These are phyloP conservation scores for Cryptophagus acutangulus DNA, from an alignment of 2,888 invertebrate genomes.

Conservation along the genomic window DNA sequence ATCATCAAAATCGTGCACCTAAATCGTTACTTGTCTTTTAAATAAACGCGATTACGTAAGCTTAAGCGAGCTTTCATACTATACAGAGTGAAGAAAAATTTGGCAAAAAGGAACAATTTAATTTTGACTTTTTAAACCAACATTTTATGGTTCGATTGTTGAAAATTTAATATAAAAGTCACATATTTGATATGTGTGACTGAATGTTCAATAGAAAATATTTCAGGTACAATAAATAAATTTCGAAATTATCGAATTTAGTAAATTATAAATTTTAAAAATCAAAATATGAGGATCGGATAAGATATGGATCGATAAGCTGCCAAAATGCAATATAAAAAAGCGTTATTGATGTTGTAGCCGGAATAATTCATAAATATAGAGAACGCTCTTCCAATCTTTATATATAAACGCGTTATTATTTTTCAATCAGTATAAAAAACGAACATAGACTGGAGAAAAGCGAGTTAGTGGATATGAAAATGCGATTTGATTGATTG, in stretches of 20 bases:
- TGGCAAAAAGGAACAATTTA: slow-evolving; percentile 13
- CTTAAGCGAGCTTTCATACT: slow-evolving; percentile 6
- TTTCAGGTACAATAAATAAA: background rate
- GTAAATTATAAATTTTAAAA: background rate
- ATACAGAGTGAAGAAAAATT: background rate
- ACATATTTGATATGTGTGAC: slow-evolving; percentile 29
- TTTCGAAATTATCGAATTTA: background rate
- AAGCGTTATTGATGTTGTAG: slow-evolving; percentile 41
- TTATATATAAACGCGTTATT: slow-evolving; percentile 46
- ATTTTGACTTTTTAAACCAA: slow-evolving; percentile 23
- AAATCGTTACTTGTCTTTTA: slow-evolving; percentile 47
- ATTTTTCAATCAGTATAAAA: slow-evolving; percentile 47
- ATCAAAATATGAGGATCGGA: background rate
- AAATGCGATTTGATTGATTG: slow-evolving; percentile 46
- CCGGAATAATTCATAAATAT: slow-evolving; percentile 44
- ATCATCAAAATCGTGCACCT: too few species aligned
- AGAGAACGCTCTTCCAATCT: too few species aligned
- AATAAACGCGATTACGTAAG: slow-evolving; percentile 42
- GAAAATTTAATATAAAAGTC: slow-evolving; percentile 40
- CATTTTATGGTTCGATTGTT: slow-evolving; percentile 38
- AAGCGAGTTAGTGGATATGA: slow-evolving; percentile 45
- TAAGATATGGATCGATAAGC: slow-evolving; percentile 35
- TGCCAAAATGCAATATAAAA: too few species aligned
- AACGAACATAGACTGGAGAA: slow-evolving; percentile 38
- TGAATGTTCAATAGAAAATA: background rate